phyloP scores from a whole-genome alignment of 2,797 vertebrate species.

The Takifugu rubripes region DNA sequence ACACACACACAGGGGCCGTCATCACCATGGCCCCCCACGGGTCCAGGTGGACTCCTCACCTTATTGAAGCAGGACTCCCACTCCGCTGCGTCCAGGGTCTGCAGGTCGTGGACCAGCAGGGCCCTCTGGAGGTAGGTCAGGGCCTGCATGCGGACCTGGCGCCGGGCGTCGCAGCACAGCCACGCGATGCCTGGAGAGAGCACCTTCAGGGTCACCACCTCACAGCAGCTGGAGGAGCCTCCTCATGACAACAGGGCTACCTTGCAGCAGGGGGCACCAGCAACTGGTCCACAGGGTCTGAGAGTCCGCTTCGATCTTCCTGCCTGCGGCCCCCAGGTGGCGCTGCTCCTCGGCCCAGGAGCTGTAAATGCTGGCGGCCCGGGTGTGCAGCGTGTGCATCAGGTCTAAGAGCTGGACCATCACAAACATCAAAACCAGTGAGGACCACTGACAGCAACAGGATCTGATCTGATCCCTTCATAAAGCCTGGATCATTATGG shows the following conservation, averaged over 20 bases:
- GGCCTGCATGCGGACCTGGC: constrained; percentile 96
- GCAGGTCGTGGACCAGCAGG: constrained; percentile 93
- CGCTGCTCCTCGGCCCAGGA: constrained; percentile 98
- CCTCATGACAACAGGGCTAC: constrained; percentile 52
- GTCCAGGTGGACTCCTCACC: constrained; percentile 67
- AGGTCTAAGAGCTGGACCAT: constrained; percentile 88
- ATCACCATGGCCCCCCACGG: too few species aligned
- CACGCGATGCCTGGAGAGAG: constrained; percentile 87
- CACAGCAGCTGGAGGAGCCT: neutral
- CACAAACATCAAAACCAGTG: constrained; percentile 2
- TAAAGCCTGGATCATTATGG: too few species aligned
- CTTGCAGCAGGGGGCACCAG: constrained; percentile 98
- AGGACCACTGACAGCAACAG: too few species aligned
- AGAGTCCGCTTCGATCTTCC: constrained; percentile 91
- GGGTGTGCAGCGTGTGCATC: constrained; percentile 97
- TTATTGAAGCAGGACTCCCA: constrained; percentile 99
- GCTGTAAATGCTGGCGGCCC: constrained; percentile 95
- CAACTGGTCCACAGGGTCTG: constrained; percentile 93
- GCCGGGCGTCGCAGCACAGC: constrained; percentile 94
- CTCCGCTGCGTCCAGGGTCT: constrained; percentile 92
- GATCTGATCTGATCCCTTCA: too few species aligned
- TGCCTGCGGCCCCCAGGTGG: constrained; percentile 83
- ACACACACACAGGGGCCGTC: constrained; percentile 6
- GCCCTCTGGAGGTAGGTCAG: constrained; percentile 97
- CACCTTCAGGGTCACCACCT: neutral